Evolutionary conservation across 2,888 invertebrate genomes (phyloP).

Genomic region (Mesochorus sp.): DNA sequence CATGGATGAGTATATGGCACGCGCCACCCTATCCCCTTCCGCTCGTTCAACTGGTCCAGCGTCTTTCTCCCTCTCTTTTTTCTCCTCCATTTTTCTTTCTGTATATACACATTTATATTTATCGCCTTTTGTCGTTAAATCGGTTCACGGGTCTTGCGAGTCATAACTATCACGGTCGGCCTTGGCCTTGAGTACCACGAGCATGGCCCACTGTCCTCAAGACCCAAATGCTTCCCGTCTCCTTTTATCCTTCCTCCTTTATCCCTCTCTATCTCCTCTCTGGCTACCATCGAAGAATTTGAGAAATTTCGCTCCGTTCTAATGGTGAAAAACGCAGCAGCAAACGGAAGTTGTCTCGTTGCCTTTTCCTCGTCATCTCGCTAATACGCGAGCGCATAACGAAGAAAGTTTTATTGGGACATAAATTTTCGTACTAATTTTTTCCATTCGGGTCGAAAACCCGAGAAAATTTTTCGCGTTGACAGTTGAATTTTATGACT

Average conservation of each 20-base stretch:
- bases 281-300: background rate
- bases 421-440: slow-evolving; percentile 58
- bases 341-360: slow-evolving; percentile 45
- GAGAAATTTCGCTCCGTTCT: background rate
- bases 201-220: slow-evolving; percentile 54
- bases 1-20: too few species aligned
- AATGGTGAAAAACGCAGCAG: slow-evolving; percentile 26
- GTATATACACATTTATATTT: slow-evolving; percentile 21
- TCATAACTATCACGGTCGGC: background rate
- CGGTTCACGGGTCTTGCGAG: background rate
- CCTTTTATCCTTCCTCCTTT: background rate
- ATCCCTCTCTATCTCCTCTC: background rate
- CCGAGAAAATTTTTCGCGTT: slow-evolving; percentile 8
- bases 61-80: background rate
- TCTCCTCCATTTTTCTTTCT: background rate
- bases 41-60: background rate
- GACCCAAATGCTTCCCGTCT: slow-evolving; percentile 13
- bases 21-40: background rate
- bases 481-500: slow-evolving; percentile 25
- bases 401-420: slow-evolving; percentile 64
- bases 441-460: background rate
- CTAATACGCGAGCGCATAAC: slow-evolving; percentile 11
- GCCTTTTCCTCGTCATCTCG: slow-evolving; percentile 41
- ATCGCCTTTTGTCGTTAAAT: slow-evolving; percentile 13
- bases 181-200: slow-evolving; percentile 42